These are phyloP conservation scores for Chauna torquata DNA, from an alignment of 2,113 vertebrate species.

Conservation along the genomic window DNA sequence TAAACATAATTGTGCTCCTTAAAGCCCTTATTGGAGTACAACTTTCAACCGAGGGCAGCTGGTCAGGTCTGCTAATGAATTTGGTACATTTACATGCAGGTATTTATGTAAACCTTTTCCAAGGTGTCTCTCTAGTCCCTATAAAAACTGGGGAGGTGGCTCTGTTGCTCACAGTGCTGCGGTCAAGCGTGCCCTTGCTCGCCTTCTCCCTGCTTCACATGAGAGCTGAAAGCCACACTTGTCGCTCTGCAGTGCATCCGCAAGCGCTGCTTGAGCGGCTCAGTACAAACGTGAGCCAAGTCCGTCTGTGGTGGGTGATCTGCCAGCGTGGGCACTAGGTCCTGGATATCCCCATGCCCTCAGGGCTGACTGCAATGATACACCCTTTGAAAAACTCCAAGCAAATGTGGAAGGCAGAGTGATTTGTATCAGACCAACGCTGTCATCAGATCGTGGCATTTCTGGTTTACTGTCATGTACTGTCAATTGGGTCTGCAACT, in stretches of 20 bases:
- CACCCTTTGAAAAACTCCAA: not conserved
- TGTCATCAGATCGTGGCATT: not conserved
- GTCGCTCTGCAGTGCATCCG: accelerated
- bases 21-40: not conserved
- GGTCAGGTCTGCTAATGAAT: not conserved
- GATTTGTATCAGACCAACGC: not conserved
- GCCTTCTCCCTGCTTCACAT: not conserved
- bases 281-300: not conserved
- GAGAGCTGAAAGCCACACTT: not conserved
- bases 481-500: no score
- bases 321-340: not conserved
- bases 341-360: not conserved
- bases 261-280: not conserved
- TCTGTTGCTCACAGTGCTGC: accelerated
- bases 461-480: not conserved
- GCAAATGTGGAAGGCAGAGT: not conserved
- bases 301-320: no score
- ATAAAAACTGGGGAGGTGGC: not conserved
- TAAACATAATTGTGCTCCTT: not conserved
- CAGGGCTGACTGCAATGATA: not conserved
- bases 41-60: not conserved
- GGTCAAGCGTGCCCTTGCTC: not conserved
- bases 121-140: not conserved
- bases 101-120: not conserved
- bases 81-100: not conserved